A percentile compares a stretch with the other conserved stretches of the same genome.
Conservation (phyloP, 2,113 vertebrate species). For the Xenopus borealis region DNA sequence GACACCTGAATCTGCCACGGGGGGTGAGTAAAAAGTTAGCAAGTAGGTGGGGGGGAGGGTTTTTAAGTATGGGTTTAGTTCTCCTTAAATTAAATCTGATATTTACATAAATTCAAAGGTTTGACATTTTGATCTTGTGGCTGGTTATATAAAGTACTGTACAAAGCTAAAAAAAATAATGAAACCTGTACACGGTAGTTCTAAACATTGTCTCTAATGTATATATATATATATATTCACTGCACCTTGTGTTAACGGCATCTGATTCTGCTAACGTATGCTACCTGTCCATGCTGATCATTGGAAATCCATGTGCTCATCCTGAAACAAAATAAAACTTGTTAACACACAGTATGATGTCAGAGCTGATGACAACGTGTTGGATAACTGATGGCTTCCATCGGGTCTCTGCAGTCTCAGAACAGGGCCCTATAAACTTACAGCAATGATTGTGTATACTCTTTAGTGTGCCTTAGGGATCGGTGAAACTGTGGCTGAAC, state of each 20-base stretch:
- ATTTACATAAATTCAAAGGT: no score
- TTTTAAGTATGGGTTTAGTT: no score
- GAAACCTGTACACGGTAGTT: conserved; percentile 5
- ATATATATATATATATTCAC: conserved; percentile 18
- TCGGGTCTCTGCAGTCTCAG: neutral
- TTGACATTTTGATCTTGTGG: no score
- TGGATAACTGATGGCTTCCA: neutral
- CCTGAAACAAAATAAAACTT: conserved; percentile 35
- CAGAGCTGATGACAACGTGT: neutral
- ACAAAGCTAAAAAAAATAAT: neutral
- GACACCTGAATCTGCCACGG: no score
- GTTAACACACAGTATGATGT: conserved; percentile 38
- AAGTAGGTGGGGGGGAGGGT: no score
- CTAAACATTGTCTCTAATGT: conserved; percentile 22
- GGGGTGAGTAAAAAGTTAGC: no score
- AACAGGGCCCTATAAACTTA: no score
- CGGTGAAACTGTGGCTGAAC: no score
- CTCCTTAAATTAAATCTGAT: no score
- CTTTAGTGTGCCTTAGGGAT: no score
- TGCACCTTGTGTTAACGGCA: conserved; percentile 24
- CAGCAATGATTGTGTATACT: no score
- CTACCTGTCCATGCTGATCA: conserved; percentile 34
- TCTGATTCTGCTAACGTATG: conserved; percentile 42
- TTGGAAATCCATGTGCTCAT: conserved; percentile 25
- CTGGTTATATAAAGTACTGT: no score